Evolutionary conservation across 2,797 vertebrate genomes (phyloP).

Genomic region (Chanos chanos): DNA sequence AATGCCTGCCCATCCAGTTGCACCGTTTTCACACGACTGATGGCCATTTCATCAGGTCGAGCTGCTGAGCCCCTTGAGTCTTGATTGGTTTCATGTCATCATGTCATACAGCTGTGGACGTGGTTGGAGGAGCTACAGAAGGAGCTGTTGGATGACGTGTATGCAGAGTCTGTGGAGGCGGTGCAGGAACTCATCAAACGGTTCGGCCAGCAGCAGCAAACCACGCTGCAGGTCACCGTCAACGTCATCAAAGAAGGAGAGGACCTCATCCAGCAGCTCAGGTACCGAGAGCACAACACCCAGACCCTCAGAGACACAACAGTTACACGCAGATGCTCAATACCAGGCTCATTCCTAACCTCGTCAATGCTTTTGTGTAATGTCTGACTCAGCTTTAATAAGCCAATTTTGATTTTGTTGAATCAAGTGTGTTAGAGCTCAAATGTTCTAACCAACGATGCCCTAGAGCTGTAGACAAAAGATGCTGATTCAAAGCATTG

Average conservation of each 20-base stretch:
- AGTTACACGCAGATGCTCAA: too few species aligned
- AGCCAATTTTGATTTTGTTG: too few species aligned
- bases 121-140: slow-evolving; percentile 98
- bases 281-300: slow-evolving; percentile 40
- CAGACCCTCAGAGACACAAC: background rate
- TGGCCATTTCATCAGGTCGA: slow-evolving; percentile 1
- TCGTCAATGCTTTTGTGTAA: too few species aligned
- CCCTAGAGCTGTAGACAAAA: too few species aligned
- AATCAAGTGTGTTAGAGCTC: too few species aligned
- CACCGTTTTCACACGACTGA: too few species aligned
- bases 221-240: slow-evolving; percentile 93
- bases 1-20: too few species aligned
- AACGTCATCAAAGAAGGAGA: slow-evolving; percentile 98
- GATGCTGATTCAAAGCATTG: too few species aligned
- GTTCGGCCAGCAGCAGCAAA: slow-evolving; percentile 96
- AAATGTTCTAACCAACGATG: too few species aligned
- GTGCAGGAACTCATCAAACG: slow-evolving; percentile 97
- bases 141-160: slow-evolving; percentile 94
- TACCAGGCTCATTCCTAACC: too few species aligned
- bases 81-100: slow-evolving; percentile 18
- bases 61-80: slow-evolving; percentile 62
- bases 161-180: slow-evolving; percentile 94
- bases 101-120: slow-evolving; percentile 83
- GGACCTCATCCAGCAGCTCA: slow-evolving; percentile 96
- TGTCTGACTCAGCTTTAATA: too few species aligned